Evolutionary conservation across 92 coral and sea anemone genomes (phyloP).

Genomic region (Desmophyllum pertusum): DNA sequence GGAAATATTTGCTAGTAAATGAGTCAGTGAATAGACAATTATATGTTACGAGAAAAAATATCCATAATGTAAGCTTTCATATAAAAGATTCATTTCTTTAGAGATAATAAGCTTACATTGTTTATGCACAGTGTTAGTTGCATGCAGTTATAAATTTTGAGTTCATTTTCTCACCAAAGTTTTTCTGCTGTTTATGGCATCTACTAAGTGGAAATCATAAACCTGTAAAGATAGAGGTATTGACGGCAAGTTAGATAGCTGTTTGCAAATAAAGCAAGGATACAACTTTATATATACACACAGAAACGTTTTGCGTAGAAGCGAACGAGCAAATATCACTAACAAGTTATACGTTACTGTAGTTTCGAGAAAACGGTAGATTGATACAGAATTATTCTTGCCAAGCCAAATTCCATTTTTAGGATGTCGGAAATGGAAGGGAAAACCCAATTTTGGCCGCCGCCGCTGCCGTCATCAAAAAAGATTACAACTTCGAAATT

Average conservation of each 20-base stretch:
- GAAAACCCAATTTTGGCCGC: background rate
- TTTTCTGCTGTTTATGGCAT: slow-evolving; percentile 36
- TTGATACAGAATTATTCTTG: background rate
- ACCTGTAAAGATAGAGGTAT: slow-evolving; percentile 7
- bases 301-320: background rate
- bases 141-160: background rate
- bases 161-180: slow-evolving; percentile 4
- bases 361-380: background rate
- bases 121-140: background rate
- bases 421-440: slow-evolving; percentile 22
- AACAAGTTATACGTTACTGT: background rate
- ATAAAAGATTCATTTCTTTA: too few relatives aligned
- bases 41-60: background rate
- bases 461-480: background rate
- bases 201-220: background rate
- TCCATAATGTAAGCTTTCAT: background rate
- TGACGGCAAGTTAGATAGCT: background rate
- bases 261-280: background rate
- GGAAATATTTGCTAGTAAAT: background rate
- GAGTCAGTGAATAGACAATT: background rate
- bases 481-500: background rate
- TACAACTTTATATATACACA: background rate
- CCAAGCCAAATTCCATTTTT: background rate
- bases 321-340: background rate
- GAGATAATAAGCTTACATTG: background rate